Percentiles rank a stretch among this genome's conserved stretches.
Conservation (phyloP, 2,797 vertebrate genomes). For the Phoebastria nigripes region DNA sequence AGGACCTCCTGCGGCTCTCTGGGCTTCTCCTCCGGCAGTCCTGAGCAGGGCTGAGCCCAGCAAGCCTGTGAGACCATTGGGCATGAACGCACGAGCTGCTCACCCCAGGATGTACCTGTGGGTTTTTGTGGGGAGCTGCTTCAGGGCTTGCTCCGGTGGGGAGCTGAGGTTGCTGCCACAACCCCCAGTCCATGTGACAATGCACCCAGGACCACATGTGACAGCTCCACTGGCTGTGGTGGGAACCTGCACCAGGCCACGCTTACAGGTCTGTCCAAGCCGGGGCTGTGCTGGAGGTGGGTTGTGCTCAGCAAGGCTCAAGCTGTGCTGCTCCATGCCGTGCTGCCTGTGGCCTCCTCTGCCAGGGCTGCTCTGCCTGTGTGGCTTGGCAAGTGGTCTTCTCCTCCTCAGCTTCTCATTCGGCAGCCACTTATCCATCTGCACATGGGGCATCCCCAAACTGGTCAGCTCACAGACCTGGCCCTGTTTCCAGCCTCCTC, state of each 20-base stretch:
- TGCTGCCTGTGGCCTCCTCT: not conserved
- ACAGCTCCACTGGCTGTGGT: not conserved
- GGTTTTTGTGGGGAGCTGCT: not conserved
- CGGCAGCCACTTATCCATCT: not conserved
- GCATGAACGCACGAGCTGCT: not conserved
- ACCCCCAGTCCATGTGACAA: not conserved
- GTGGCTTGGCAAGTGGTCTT: not conserved
- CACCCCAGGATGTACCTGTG: no score
- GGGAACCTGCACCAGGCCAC: fast-evolving
- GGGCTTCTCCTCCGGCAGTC: not conserved
- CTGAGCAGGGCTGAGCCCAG: not conserved
- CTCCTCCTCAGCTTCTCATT: not conserved
- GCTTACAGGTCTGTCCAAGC: not conserved
- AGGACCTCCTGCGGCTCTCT: not conserved
- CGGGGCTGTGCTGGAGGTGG: fast-evolving
- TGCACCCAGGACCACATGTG: not conserved
- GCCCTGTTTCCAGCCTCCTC: not conserved
- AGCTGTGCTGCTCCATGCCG: not conserved
- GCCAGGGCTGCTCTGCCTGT: fast-evolving
- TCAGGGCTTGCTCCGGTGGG: not conserved
- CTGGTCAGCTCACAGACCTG: not conserved
- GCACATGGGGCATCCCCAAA: not conserved
- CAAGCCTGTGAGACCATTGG: not conserved
- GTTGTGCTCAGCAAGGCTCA: not conserved
- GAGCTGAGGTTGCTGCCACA: not conserved